phyloP scores from a whole-genome alignment of 2,797 vertebrate genomes.

The Gouania willdenowi region DNA sequence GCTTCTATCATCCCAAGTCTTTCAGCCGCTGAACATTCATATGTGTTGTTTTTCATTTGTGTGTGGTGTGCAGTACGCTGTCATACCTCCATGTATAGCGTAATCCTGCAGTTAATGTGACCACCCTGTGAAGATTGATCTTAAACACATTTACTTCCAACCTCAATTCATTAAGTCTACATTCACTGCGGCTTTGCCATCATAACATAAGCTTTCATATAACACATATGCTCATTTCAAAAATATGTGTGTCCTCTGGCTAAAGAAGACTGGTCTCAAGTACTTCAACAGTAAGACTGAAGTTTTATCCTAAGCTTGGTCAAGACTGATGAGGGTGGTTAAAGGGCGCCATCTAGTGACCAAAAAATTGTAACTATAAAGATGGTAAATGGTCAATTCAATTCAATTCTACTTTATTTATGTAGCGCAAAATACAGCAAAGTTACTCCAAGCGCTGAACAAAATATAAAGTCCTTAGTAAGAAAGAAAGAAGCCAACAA shows the following conservation, averaged over 20 bases:
- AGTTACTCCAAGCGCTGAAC: no score
- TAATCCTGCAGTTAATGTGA: slow-evolving; percentile 30
- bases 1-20: no score
- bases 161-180: slow-evolving; percentile 26
- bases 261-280: slow-evolving; percentile 22
- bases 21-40: slow-evolving; percentile 9
- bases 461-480: no score
- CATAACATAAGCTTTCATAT: slow-evolving; percentile 33
- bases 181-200: slow-evolving; percentile 19
- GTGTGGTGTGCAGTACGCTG: slow-evolving; percentile 28
- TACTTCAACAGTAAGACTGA: slow-evolving; percentile 14
- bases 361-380: no score
- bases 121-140: slow-evolving; percentile 13
- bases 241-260: slow-evolving; percentile 26
- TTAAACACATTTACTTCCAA: slow-evolving; percentile 28
- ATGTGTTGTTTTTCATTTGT: slow-evolving; percentile 45
- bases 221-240: slow-evolving; percentile 15
- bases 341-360: slow-evolving; percentile 59
- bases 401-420: no score
- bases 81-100: slow-evolving; percentile 11
- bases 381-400: no score
- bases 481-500: no score
- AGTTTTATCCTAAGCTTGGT: slow-evolving; percentile 2
- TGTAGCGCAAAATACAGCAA: no score
- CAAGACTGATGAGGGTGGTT: slow-evolving; percentile 18